Evolutionary conservation across 2,797 vertebrate genomes (phyloP), one percentile per base, ranked within the genome.

Genomic region (Pitangus sulphuratus): DNA sequence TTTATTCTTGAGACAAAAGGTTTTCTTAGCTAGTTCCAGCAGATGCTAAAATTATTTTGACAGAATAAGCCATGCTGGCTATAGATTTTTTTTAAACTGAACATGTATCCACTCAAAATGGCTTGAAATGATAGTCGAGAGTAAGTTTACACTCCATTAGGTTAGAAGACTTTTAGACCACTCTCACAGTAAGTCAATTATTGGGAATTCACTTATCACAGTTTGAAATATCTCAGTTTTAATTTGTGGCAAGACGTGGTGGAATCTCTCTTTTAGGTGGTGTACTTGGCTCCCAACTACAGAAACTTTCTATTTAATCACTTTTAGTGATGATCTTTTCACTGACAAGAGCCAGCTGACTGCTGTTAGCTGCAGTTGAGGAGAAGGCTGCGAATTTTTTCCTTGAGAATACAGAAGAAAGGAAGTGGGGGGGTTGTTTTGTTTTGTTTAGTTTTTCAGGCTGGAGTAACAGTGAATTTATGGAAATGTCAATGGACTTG

Each of bases 161-260:
- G 42, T 91, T 91, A 80, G 77, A 93, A 94, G 81, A 71, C 42
- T 90, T 92, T 50, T 51, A 71, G 54, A 56, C 45, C 24, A 79
- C 60, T 53, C 69, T 95, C 35, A 3, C 81, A 87, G 70, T 31
- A 88, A 77, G 60, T 54, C 39, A 71, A 0, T 92, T 87, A 75
- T 33, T 93, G 53, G 62, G 53, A 95, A 18, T 92, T 95, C 66
- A 48, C 53, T 94, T 93, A 86, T 28, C 82, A 77, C 79, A 91
- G 66, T 88, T 88, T 69, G 82, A 95, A 89, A 76, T 61, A 42
- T 53, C 45, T 93, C 44, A 16, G 35, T 89, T 89, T 84, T 81
- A 71, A 72, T 31, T 95, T 26, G 25, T 44, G 64, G 33, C 48
- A 71, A 69, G 26, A 20, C 93, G 28, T 20, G 85, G 47, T 79